These are phyloP conservation scores for Oikopleura albicans DNA, from an alignment of 23 tunicate genomes.

Conservation along the genomic window DNA sequence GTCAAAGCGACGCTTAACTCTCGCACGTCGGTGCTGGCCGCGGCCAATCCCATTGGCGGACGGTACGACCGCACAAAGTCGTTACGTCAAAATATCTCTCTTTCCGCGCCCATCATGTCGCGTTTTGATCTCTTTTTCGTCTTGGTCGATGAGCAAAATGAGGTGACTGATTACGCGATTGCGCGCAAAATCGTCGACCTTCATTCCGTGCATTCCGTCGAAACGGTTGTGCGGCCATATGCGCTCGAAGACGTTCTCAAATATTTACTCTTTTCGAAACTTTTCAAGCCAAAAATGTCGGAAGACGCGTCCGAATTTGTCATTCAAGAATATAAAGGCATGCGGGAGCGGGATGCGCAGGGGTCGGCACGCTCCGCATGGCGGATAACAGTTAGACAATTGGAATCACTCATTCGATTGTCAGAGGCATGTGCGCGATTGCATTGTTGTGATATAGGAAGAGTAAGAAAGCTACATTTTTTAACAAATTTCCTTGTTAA, in stretches of 20 bases:
- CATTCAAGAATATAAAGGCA: conserved; percentile 7
- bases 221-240: conserved; percentile 38
- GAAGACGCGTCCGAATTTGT: background rate
- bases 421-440: conserved; percentile 90
- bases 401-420: conserved; percentile 68
- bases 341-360: conserved; percentile 84
- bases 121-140: conserved; percentile 84
- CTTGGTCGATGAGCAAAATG: conserved; percentile 90
- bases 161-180: conserved; percentile 87
- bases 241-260: conserved; percentile 59
- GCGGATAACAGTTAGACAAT: conserved; percentile 92
- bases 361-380: conserved; percentile 83
- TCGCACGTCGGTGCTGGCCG: conserved; percentile 81
- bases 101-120: conserved; percentile 98
- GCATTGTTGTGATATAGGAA: conserved; percentile 27
- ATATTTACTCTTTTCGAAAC: conserved; percentile 64
- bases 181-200: conserved; percentile 75
- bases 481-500: no score
- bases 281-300: conserved; percentile 52
- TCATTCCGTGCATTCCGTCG: conserved; percentile 39
- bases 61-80: conserved; percentile 84
- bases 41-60: conserved; percentile 98
- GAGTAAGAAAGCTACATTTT: no score
- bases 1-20: conserved; percentile 93
- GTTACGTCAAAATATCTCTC: conserved; percentile 63